Conservation (phyloP, 2,888 invertebrate genomes). For the Ceriagrion tenellum region DNA sequence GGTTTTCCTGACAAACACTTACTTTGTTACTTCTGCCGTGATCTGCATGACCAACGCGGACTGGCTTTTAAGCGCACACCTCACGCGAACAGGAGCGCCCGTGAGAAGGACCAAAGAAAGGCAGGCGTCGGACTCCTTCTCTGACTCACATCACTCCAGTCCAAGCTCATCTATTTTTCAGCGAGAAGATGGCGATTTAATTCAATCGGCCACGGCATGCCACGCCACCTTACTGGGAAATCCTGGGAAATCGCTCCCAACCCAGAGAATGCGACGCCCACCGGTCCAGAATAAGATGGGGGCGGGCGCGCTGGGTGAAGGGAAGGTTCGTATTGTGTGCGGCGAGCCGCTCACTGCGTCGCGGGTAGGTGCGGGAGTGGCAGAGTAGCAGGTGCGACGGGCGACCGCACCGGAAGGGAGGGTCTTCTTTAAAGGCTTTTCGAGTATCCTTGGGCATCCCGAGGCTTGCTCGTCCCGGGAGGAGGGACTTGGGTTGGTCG, state of each 20-base stretch:
- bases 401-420: not conserved
- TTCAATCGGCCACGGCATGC: not conserved
- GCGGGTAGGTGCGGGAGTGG: not conserved
- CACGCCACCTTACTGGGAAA: not conserved
- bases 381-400: not conserved
- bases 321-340: not conserved
- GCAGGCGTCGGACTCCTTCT: not conserved
- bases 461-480: not conserved
- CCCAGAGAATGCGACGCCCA: not conserved
- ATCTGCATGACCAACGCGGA: not conserved
- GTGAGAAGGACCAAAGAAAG: not conserved
- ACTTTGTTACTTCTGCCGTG: not conserved
- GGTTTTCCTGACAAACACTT: too few species aligned
- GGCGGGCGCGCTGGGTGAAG: not conserved
- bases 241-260: not conserved
- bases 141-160: not conserved
- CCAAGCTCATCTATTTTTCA: not conserved
- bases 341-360: too few species aligned
- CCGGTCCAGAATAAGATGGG: not conserved
- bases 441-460: not conserved
- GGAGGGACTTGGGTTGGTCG: not conserved
- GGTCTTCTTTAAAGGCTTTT: not conserved
- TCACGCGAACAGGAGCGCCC: not conserved
- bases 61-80: not conserved
- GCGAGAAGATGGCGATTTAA: not conserved